A percentile compares a stretch with the other conserved stretches of the same genome.
Conservation (phyloP, 2,797 vertebrate species). For the Naso thynnoides region DNA sequence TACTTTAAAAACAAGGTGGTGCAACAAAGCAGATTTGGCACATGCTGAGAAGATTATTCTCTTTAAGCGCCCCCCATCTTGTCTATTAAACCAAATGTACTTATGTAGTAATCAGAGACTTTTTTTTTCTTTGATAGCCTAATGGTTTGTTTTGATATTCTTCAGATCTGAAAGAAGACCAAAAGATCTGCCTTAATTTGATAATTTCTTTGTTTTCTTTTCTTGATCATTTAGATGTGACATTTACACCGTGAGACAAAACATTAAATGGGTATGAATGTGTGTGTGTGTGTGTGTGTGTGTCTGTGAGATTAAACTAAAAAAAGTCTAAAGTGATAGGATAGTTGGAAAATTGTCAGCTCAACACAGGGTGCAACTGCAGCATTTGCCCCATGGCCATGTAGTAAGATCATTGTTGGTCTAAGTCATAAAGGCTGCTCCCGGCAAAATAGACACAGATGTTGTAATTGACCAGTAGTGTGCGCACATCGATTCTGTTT, state of each 20-base stretch:
- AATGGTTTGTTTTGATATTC: conserved; percentile 27
- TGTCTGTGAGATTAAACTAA: background rate
- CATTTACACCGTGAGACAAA: background rate
- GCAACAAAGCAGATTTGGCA: conserved; percentile 19
- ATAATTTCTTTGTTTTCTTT: background rate
- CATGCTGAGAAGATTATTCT: conserved; percentile 26
- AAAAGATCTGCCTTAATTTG: background rate
- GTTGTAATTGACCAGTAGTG: conserved; percentile 46
- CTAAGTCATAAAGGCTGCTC: conserved; percentile 40
- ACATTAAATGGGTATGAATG: background rate
- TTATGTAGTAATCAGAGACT: conserved; percentile 3
- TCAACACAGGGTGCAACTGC: background rate
- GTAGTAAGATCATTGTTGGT: conserved; percentile 20
- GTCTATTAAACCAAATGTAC: conserved; percentile 16
- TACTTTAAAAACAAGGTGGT: conserved; percentile 36
- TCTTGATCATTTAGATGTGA: background rate
- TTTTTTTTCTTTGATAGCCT: conserved; percentile 9
- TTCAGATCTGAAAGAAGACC: background rate
- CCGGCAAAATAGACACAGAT: conserved; percentile 41
- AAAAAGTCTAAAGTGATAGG: background rate
- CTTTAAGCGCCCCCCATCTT: background rate
- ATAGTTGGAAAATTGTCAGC: background rate
- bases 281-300: background rate
- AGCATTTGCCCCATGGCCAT: conserved; percentile 7
- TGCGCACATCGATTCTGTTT: conserved; percentile 42